phyloP scores from a whole-genome alignment of 1,140 invertebrate species.

The Drosophila kohkoa region DNA sequence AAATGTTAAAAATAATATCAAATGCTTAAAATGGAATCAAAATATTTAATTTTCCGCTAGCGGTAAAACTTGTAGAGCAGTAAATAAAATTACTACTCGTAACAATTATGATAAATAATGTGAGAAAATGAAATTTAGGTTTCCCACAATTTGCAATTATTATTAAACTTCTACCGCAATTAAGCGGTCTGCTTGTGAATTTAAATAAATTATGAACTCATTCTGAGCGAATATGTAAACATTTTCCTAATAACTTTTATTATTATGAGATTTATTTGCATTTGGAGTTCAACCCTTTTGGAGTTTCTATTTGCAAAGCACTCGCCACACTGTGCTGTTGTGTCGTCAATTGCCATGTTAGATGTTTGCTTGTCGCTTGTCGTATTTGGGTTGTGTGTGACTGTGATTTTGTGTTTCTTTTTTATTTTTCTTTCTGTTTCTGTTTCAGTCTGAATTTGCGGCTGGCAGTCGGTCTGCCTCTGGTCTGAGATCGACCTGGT shows the following conservation, averaged over 20 bases:
- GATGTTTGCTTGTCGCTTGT: slow-evolving; percentile 41
- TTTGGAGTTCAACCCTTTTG: neutral
- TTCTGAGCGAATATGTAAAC: neutral
- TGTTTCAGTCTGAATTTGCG: slow-evolving; percentile 59
- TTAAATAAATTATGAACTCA: slow-evolving; percentile 4
- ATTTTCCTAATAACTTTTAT: neutral
- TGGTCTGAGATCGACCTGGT: slow-evolving; percentile 45
- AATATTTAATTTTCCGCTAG: neutral
- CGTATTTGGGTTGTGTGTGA: slow-evolving; percentile 7
- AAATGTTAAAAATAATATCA: neutral
- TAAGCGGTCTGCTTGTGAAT: neutral
- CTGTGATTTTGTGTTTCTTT: slow-evolving; percentile 26
- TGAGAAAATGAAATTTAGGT: neutral
- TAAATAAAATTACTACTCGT: neutral
- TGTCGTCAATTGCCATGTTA: slow-evolving; percentile 47
- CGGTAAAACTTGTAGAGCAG: slow-evolving; percentile 2
- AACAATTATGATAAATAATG: slow-evolving; percentile 1
- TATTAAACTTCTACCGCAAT: slow-evolving; percentile 1
- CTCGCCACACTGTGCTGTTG: slow-evolving; percentile 25
- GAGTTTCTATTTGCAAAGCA: neutral
- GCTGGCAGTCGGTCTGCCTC: slow-evolving; percentile 48
- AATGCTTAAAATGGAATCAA: neutral
- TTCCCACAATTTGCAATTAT: neutral
- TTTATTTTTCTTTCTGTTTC: slow-evolving; percentile 1
- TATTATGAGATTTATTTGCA: neutral